Conservation (phyloP, 2,113 vertebrate species). For the Panthera leo region DNA sequence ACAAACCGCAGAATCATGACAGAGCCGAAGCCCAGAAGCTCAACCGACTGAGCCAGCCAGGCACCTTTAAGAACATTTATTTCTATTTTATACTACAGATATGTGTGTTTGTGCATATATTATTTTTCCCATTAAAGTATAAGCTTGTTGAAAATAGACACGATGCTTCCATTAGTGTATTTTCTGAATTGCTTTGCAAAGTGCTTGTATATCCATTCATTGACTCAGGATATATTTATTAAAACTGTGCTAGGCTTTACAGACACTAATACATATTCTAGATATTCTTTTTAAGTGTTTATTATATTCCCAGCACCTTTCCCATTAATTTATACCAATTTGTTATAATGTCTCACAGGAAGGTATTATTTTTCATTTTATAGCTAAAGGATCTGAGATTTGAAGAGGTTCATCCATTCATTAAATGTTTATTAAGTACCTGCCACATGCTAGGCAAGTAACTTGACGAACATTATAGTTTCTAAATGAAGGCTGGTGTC, state of each 20-base stretch:
- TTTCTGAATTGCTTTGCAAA: slow-evolving; percentile 45
- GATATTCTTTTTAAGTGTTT: slow-evolving; percentile 11
- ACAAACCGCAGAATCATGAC: no score
- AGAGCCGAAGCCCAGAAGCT: no score
- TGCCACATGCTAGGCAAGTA: neutral
- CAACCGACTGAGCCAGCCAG: no score
- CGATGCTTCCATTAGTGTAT: neutral
- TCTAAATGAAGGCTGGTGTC: neutral
- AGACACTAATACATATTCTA: slow-evolving; percentile 29
- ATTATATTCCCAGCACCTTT: neutral
- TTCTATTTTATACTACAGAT: slow-evolving; percentile 7
- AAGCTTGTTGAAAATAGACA: slow-evolving; percentile 26
- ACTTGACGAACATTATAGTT: neutral
- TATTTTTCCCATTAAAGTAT: neutral
- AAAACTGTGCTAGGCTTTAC: neutral
- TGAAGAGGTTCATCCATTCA: neutral
- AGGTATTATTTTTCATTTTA: neutral
- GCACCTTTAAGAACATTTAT: neutral
- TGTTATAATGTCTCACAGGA: neutral
- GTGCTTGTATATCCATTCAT: neutral
- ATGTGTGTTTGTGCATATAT: neutral
- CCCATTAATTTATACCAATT: neutral
- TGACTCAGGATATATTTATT: neutral
- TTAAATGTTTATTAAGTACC: slow-evolving; percentile 3
- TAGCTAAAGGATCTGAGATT: neutral